Evolutionary conservation across 2,113 vertebrate genomes (phyloP).

Genomic region (Pomatostomus ruficeps): DNA sequence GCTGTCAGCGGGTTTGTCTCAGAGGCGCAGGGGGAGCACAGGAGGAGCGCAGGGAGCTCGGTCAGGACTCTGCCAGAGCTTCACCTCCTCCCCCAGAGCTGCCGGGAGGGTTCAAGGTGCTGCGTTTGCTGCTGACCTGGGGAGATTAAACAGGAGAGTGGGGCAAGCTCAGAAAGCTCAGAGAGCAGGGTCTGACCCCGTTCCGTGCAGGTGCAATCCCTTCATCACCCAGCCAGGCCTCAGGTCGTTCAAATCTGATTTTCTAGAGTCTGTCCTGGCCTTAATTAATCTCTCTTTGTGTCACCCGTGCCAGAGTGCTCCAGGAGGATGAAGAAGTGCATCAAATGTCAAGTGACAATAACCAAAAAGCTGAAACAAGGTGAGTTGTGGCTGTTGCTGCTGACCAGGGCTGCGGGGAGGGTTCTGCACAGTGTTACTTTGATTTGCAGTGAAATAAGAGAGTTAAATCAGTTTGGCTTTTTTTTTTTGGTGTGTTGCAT

Average conservation of each 20-base stretch:
- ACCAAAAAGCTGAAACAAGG: slow-evolving; percentile 94
- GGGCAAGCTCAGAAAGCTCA: not conserved
- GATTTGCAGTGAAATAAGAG: not conserved
- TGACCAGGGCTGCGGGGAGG: not conserved
- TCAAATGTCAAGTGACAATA: slow-evolving; percentile 95
- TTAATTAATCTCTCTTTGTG: not conserved
- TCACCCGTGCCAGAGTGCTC: slow-evolving; percentile 80
- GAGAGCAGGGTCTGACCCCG: not conserved
- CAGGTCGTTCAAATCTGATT: not conserved
- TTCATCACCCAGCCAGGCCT: not conserved
- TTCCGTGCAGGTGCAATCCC: not conserved
- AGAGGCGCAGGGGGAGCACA: not conserved
- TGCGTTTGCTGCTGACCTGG: not conserved
- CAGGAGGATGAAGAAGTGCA: slow-evolving; percentile 98
- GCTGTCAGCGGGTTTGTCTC: not conserved
- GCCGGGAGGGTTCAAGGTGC: not conserved
- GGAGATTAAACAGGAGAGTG: not conserved
- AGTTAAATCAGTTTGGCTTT: not conserved
- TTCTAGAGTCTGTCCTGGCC: not conserved
- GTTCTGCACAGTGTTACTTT: not conserved
- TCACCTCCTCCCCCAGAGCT: not conserved
- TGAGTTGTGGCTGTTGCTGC: slow-evolving; percentile 35
- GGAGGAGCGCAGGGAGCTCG: not conserved
- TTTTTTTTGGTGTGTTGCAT: not conserved
- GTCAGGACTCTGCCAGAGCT: not conserved